Percentiles rank a stretch among this genome's conserved stretches.
These are phyloP conservation scores for Alentia gelatinosa DNA, from an alignment of 2,888 invertebrate species.

Conservation along the genomic window DNA sequence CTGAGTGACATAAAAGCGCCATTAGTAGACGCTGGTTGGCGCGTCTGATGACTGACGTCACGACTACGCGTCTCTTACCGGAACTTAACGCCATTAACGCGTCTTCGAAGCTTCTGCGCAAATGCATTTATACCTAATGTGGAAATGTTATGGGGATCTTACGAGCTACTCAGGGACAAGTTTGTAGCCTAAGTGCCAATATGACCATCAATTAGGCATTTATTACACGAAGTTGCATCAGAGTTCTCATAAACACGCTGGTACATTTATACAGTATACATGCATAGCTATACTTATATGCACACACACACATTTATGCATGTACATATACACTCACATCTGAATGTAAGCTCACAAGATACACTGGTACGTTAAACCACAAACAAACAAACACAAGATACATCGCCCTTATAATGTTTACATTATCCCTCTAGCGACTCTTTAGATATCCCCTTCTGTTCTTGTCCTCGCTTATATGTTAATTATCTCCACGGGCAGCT, in stretches of 20 bases:
- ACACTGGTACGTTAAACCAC: no score
- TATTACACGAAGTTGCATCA: no score
- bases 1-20: slow-evolving; percentile 41
- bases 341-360: no score
- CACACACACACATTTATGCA: background rate
- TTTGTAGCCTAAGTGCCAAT: no score
- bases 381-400: background rate
- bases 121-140: background rate
- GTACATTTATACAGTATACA: background rate
- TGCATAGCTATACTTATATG: background rate
- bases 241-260: background rate
- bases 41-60: slow-evolving; percentile 17
- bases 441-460: no score
- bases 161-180: background rate
- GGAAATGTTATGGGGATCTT: background rate
- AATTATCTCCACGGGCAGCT: background rate
- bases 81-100: background rate
- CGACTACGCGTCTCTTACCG: slow-evolving; percentile 10
- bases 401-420: no score
- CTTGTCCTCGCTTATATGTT: background rate
- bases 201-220: no score
- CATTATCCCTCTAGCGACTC: no score
- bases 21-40: background rate
- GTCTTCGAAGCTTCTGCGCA: background rate
- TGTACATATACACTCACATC: background rate